phyloP scores from a whole-genome alignment of 2,113 vertebrate genomes.

The Cisticola juncidis region DNA sequence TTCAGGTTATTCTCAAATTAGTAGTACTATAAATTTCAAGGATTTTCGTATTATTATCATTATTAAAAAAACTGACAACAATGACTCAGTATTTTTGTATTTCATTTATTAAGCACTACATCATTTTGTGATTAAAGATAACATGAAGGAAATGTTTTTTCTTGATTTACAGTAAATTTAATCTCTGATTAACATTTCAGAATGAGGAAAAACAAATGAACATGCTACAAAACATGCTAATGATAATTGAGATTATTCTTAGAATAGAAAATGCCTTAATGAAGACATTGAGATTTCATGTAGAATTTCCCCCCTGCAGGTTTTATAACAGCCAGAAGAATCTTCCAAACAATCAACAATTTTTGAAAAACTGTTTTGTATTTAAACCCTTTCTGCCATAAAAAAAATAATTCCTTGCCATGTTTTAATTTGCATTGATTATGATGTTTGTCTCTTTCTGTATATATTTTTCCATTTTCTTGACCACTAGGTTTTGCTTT shows the following conservation, averaged over 20 bases:
- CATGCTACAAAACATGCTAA: conserved; percentile 32
- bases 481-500: not conserved
- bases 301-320: not conserved
- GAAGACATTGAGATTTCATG: not conserved
- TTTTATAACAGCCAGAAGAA: not conserved
- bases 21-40: not conserved
- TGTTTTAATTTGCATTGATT: not conserved
- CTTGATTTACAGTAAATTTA: conserved; percentile 40
- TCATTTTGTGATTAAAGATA: not conserved
- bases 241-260: conserved; percentile 29
- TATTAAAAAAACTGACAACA: not conserved
- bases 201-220: conserved; percentile 36
- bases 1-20: not conserved
- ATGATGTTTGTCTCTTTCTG: not conserved
- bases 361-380: not conserved
- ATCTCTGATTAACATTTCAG: conserved; percentile 42
- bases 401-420: not conserved
- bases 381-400: not conserved
- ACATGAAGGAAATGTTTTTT: not conserved
- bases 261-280: conserved; percentile 10
- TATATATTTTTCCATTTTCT: not conserved
- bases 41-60: not conserved
- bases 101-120: not conserved
- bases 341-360: not conserved
- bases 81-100: not conserved